phyloP scores from a whole-genome alignment of 2,888 invertebrate species.

The Sphecodes monilicornis region DNA sequence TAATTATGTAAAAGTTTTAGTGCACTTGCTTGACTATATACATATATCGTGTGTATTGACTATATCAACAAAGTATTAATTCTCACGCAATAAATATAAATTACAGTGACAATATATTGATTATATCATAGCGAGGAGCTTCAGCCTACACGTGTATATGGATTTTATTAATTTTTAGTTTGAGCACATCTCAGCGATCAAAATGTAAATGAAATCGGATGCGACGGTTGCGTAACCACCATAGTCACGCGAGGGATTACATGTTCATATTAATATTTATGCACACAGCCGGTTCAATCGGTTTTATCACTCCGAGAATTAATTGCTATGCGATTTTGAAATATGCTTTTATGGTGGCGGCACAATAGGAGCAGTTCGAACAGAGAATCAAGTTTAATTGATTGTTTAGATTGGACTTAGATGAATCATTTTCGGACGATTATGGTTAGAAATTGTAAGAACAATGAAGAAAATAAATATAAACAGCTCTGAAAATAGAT shows the following conservation, averaged over 20 bases:
- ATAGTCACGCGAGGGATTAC: slow-evolving; percentile 2
- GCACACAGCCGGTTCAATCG: neutral
- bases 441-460: neutral
- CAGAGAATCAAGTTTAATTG: neutral
- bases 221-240: slow-evolving; percentile 3
- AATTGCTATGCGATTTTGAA: slow-evolving; percentile 10
- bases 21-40: neutral
- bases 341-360: neutral
- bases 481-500: neutral
- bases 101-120: neutral
- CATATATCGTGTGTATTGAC: too few species aligned
- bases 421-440: neutral
- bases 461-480: neutral
- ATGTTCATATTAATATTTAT: neutral
- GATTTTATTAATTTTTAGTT: slow-evolving; percentile 2
- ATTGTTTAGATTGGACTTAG: neutral
- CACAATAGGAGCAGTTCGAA: neutral
- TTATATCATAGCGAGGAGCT: neutral
- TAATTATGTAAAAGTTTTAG: neutral
- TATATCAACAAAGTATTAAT: neutral
- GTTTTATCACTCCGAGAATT: slow-evolving; percentile 1
- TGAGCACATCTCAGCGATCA: neutral
- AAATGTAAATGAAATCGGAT: slow-evolving; percentile 12
- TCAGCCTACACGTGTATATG: neutral
- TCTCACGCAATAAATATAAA: neutral